Evolutionary conservation across 2,797 vertebrate genomes (phyloP), one percentile per base, ranked within the genome.

Genomic region (Gambelia wislizenii): DNA sequence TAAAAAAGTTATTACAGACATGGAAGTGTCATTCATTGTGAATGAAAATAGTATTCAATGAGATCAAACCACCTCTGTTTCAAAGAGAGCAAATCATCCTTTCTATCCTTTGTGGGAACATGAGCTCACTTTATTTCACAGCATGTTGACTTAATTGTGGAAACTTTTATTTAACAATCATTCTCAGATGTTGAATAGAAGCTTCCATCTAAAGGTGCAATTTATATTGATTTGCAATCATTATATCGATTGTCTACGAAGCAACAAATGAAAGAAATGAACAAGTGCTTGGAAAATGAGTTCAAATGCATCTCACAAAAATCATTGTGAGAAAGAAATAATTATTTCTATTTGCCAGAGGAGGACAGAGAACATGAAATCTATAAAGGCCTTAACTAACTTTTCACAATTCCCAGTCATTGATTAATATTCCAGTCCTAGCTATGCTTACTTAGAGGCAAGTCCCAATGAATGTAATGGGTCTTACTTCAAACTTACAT

Each of bases 1-100:
- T 39, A 85, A 82, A 85, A 18, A 77, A 67, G 27, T 64, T 61
- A 64, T 85, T 30, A 75, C 6, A 79, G 70, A 52, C 36, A 67
- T 33, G 39, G 44, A 61, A 44, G 64, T 56, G 44, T 78, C 13
- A 89, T 56, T 84, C 61, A 52, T 9, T 47, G 42, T 86, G 75
- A 27, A 14, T n/a, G 56, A 82, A 85, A 81, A 82, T 75, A 47
- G 44, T 88, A 83, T 88, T 88, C 69, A 88, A 88, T 83, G 20
- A 47, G 52, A 47, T 27, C 56, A 84, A 75, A 27, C 72, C 74
- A 49, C 64, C 8, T 44, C 74, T 76, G 39, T 85, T 82, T 86
- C 42, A 89, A 85, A 85, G 54, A 85, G 16, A 64, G 27, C 70
- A 89, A 72, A 42, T 80, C 81, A 67, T 79, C 12, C 9, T 44